Evolutionary conservation across 1,140 invertebrate species (phyloP).

Genomic region (Tetramorium alpestre): DNA sequence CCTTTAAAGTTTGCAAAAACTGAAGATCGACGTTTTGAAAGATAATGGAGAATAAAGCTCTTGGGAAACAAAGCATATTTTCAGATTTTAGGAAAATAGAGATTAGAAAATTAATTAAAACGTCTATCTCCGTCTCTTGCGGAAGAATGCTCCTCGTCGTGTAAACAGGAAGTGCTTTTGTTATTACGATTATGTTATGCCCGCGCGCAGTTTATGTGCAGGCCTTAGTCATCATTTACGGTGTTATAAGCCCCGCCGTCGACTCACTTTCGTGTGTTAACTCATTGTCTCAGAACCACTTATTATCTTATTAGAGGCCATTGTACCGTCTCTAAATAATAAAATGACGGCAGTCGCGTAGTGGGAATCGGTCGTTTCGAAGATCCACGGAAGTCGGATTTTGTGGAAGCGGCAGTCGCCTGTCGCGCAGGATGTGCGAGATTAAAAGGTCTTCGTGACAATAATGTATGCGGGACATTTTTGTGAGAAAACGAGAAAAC

Average conservation of each 20-base stretch:
- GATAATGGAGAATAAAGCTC: not conserved
- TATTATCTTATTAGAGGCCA: constrained; percentile 52
- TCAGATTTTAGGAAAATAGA: not conserved
- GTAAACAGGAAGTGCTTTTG: constrained; percentile 50
- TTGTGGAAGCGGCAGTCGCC: not conserved
- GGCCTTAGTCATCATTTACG: constrained; percentile 55
- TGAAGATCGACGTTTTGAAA: not conserved
- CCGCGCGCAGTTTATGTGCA: constrained; percentile 35
- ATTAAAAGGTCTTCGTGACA: not conserved
- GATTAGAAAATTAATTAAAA: too few species aligned
- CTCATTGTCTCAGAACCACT: constrained; percentile 45
- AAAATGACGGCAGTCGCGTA: constrained; percentile 27
- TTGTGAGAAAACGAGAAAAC: not conserved
- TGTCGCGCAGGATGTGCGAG: not conserved
- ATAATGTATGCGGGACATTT: not conserved
- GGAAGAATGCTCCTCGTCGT: not conserved
- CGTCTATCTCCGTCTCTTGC: not conserved
- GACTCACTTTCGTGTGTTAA: constrained; percentile 54
- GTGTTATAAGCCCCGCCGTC: constrained; percentile 26
- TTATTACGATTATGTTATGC: constrained; percentile 48
- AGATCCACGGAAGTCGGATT: not conserved
- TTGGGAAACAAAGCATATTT: not conserved
- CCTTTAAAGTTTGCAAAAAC: not conserved
- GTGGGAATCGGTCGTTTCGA: constrained; percentile 6
- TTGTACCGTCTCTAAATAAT: constrained; percentile 57